Evolutionary conservation across 92 coral and sea anemone genomes (phyloP), one percentile per base, ranked within the genome.

Genomic region (Epizoanthus stellaris): DNA sequence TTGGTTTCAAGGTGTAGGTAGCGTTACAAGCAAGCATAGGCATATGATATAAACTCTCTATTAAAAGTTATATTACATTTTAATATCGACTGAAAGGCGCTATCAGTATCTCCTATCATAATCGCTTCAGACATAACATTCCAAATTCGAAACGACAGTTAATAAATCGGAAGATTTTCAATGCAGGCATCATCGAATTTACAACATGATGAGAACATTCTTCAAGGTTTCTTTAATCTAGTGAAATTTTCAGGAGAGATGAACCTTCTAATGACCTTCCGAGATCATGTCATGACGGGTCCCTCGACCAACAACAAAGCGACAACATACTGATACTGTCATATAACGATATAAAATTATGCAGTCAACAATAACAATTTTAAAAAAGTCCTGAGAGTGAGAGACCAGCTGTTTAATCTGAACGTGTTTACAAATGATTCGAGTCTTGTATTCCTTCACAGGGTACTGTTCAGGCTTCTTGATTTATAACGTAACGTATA

Each of bases 11-110:
- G 17, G 3, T 67, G 19, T 67, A 13, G 39, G 47, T 38, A 2
- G 73, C 20, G 73, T 67, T 67, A 38, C 49, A 25, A 21, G 43
- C 70, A 67, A 67, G 21, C 10, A 34, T 15, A 9, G 8, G 40
- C 6, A 43, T 43, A 67, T 13, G 6, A 38, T 13, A 23, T 2
- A 70, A 45, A 15, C 7, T 36, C 21, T 69, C 21, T 30, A 49
- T 1, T 49, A 49, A 49, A n/a, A 2, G 34, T 21, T 25, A 3
- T 15, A 47, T 57, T 36, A 72, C 9, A 72, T 42, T n/a, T n/a
- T n/a, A n/a, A n/a, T 42, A 16, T 6, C 53, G 60, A 56, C 76
- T 72, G 60, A 72, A 72, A 72, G 36, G 38, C 76, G 60, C 76
- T 72, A 45, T 8, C 42, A 5, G 54, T 70, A 70, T 1, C 42